These are phyloP conservation scores for Sardina pilchardus DNA, from an alignment of 2,113 vertebrate genomes.

Conservation along the genomic window DNA sequence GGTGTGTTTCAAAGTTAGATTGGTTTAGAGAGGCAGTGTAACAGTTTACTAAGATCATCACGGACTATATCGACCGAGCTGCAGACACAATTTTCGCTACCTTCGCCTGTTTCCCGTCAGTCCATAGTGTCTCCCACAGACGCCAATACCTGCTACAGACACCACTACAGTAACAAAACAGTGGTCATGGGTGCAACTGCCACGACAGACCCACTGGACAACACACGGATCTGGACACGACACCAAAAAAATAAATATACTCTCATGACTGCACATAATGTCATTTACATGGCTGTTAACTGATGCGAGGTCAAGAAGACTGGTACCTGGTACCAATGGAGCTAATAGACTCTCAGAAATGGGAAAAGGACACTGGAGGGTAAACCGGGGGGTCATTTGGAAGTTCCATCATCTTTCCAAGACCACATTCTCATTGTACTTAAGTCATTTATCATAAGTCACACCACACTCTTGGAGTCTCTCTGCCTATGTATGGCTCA, in stretches of 20 bases:
- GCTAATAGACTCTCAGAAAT: slow-evolving; percentile 16
- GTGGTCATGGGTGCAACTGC: not conserved
- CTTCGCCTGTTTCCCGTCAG: not conserved
- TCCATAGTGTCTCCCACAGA: not conserved
- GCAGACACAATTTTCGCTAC: not conserved
- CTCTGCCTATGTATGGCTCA: not conserved
- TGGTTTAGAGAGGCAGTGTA: slow-evolving; percentile 14
- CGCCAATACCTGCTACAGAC: slow-evolving; percentile 2
- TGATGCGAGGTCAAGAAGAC: slow-evolving; percentile 2
- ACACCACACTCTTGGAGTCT: not conserved
- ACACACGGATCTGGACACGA: slow-evolving; percentile 9
- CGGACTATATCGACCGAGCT: not conserved
- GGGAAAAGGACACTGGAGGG: not conserved
- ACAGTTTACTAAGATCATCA: slow-evolving; percentile 18
- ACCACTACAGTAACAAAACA: not conserved
- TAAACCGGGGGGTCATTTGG: not conserved
- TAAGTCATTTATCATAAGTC: not conserved
- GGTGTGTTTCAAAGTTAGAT: slow-evolving; percentile 12
- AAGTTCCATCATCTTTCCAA: slow-evolving; percentile 14
- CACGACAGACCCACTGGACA: slow-evolving; percentile 8
- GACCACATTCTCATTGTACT: not conserved
- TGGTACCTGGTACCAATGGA: slow-evolving; percentile 21
- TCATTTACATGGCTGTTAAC: slow-evolving; percentile 17
- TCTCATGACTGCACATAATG: slow-evolving; percentile 14
- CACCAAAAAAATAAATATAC: slow-evolving; percentile 18